phyloP scores from a whole-genome alignment of 1,140 invertebrate species.

The Oscheius sp. region DNA sequence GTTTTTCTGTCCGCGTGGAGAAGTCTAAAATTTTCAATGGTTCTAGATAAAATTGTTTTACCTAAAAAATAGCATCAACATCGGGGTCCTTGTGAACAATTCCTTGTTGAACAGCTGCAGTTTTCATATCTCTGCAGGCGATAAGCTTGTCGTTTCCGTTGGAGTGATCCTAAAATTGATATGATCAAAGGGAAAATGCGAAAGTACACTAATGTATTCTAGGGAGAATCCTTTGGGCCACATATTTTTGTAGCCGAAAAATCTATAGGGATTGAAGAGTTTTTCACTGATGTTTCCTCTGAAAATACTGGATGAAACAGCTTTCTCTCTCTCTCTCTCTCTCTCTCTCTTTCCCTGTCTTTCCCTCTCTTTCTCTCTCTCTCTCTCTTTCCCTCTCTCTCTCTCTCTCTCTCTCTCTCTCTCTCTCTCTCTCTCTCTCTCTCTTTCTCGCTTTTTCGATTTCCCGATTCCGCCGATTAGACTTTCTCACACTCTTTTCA shows the following conservation, averaged over 20 bases:
- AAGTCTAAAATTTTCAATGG: not conserved
- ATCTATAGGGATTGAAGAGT: slow-evolving; percentile 22
- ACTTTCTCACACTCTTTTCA: too few relatives aligned
- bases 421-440: too few relatives aligned
- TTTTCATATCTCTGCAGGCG: slow-evolving; percentile 3
- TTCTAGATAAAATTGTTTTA: not conserved
- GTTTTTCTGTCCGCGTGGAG: not conserved
- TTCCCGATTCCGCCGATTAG: too few relatives aligned
- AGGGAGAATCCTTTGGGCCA: slow-evolving; percentile 20
- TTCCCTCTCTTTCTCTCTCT: too few relatives aligned
- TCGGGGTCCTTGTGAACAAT: slow-evolving; percentile 61
- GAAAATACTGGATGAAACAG: too few relatives aligned
- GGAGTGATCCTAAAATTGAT: slow-evolving; percentile 5
- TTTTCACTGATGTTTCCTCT: not conserved
- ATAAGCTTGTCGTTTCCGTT: not conserved
- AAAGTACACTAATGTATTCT: slow-evolving; percentile 11
- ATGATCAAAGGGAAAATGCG: too few relatives aligned
- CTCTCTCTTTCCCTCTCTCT: too few relatives aligned
- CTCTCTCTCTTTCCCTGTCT: too few relatives aligned
- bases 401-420: too few relatives aligned
- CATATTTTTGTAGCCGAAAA: slow-evolving; percentile 7
- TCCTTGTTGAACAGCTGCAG: slow-evolving; percentile 56
- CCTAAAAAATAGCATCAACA: slow-evolving; percentile 58
- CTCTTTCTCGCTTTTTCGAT: too few relatives aligned
- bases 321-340: too few relatives aligned